These are phyloP conservation scores for Dasyprocta punctata DNA, from an alignment of 2,113 vertebrate species.

Conservation along the genomic window DNA sequence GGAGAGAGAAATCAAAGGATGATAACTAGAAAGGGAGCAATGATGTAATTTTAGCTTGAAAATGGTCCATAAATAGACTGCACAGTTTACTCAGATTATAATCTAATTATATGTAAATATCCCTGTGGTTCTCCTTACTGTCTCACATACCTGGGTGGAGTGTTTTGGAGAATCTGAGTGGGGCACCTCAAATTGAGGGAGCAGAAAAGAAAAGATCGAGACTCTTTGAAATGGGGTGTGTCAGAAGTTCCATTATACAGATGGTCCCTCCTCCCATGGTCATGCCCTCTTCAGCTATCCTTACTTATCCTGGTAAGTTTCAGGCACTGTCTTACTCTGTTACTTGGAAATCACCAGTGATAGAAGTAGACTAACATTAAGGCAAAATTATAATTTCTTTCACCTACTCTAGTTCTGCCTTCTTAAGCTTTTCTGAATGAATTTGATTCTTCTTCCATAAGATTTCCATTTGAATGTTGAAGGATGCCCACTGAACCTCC, in stretches of 20 bases:
- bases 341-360: background rate
- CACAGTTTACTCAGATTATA: constrained; percentile 66
- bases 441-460: background rate
- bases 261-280: too few species aligned
- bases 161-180: background rate
- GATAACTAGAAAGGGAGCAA: constrained; percentile 25
- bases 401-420: background rate
- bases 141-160: background rate
- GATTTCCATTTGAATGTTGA: background rate
- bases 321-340: background rate
- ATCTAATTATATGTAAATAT: constrained; percentile 61
- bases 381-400: background rate
- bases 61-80: constrained; percentile 64
- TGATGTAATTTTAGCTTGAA: constrained; percentile 67
- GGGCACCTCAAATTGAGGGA: background rate
- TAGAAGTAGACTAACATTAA: background rate
- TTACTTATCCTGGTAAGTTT: background rate
- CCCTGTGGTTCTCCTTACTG: constrained; percentile 14
- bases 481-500: background rate
- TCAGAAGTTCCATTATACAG: background rate
- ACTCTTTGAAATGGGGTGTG: background rate
- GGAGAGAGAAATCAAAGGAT: constrained; percentile 62
- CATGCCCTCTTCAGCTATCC: background rate
- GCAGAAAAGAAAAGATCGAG: background rate
- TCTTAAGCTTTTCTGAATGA: background rate